Evolutionary conservation across 2,797 vertebrate species (phyloP).

Genomic region (Eulemur coronatus): DNA sequence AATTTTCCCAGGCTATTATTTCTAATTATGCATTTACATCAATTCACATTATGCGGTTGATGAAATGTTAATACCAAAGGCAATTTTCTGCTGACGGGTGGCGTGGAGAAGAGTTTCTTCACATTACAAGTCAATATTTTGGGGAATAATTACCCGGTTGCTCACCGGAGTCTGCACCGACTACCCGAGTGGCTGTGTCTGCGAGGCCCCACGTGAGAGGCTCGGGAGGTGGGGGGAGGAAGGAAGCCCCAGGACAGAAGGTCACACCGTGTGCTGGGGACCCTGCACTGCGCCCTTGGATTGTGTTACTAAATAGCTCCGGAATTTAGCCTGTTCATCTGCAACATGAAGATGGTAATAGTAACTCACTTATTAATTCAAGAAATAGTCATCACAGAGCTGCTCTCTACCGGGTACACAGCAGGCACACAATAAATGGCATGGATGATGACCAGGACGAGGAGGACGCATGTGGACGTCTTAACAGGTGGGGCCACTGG

Average conservation of each 20-base stretch:
- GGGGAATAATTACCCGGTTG: constrained; percentile 63
- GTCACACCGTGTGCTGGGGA: accelerated
- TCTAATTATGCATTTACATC: constrained; percentile 80
- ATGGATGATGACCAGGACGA: background rate
- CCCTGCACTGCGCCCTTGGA: background rate
- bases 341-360: background rate
- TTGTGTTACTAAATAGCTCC: background rate
- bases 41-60: constrained; percentile 74
- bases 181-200: background rate
- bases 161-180: constrained; percentile 47
- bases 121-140: constrained; percentile 60
- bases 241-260: background rate
- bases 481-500: background rate
- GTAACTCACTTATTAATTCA: background rate
- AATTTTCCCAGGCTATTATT: constrained; percentile 75
- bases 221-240: background rate
- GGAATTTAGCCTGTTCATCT: background rate
- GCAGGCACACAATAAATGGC: background rate
- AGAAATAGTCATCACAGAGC: background rate
- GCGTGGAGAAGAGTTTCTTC: constrained; percentile 58
- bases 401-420: background rate
- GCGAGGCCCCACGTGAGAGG: background rate
- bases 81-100: constrained; percentile 68
- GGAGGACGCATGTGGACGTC: background rate
- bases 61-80: constrained; percentile 77